phyloP scores from a whole-genome alignment of 1,140 invertebrate species.

The Scaptomyza pallida region DNA sequence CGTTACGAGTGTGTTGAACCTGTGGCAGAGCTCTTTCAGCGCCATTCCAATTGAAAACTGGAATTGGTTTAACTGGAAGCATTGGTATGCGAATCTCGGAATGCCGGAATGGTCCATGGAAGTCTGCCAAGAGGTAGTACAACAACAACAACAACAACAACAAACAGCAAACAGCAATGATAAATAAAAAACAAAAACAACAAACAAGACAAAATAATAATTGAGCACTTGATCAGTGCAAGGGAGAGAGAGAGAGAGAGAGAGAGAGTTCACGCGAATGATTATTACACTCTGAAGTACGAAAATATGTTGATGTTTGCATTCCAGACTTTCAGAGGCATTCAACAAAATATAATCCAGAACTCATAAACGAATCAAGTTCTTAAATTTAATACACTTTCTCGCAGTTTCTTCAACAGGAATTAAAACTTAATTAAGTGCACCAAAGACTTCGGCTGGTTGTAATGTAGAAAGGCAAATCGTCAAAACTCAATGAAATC shows the following conservation, averaged over 20 bases:
- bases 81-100: constrained; percentile 78
- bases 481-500: constrained; percentile 4
- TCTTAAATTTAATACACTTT: too few species aligned
- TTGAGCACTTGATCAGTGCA: constrained; percentile 75
- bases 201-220: constrained; percentile 71
- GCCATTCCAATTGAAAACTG: constrained; percentile 78
- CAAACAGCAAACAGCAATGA: constrained; percentile 5
- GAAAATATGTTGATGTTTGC: not conserved
- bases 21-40: constrained; percentile 36
- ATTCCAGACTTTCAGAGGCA: too few species aligned
- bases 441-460: not conserved
- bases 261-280: constrained; percentile 5
- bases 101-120: constrained; percentile 78
- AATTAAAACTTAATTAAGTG: not conserved
- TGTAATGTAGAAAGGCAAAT: not conserved
- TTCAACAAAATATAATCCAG: too few species aligned
- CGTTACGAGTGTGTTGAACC: constrained; percentile 64
- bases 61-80: constrained; percentile 81
- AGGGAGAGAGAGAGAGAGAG: constrained; percentile 9
- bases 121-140: constrained; percentile 46
- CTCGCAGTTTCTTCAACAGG: too few species aligned
- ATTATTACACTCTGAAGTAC: not conserved
- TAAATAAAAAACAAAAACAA: constrained; percentile 34
- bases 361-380: too few species aligned
- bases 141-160: constrained; percentile 45